These are phyloP conservation scores for Synanthedon andrenaeformis DNA, from an alignment of 2,888 invertebrate species.

Conservation along the genomic window DNA sequence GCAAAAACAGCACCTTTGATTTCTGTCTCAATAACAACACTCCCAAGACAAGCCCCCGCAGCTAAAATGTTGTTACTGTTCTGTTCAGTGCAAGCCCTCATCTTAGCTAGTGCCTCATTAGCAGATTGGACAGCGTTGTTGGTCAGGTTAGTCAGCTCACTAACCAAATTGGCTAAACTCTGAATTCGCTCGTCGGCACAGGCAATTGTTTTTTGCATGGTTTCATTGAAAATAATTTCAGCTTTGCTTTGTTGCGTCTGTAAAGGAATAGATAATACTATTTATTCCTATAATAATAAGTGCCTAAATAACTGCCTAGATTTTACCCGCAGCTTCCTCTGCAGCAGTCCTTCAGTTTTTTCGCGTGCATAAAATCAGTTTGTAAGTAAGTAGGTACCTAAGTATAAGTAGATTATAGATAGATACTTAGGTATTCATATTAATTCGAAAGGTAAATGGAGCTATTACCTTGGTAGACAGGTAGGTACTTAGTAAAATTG, in stretches of 20 bases:
- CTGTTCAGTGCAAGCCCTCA: constrained; percentile 35
- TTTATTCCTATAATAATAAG: no score
- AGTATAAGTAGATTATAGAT: no score
- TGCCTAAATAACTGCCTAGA: not conserved
- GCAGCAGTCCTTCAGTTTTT: no score
- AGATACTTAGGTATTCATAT: no score
- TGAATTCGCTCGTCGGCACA: constrained; percentile 38
- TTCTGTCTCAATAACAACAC: constrained; percentile 37
- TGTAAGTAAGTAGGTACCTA: no score
- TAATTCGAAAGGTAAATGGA: no score
- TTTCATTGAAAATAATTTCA: constrained; percentile 28
- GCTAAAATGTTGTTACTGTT: constrained; percentile 23
- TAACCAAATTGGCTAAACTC: constrained; percentile 27
- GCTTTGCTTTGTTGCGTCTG: constrained; percentile 34
- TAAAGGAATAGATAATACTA: constrained; percentile 4
- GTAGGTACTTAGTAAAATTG: no score
- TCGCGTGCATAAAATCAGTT: no score
- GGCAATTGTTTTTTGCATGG: constrained; percentile 21
- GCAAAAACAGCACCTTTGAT: constrained; percentile 28
- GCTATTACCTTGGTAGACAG: no score
- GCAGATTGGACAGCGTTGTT: constrained; percentile 26
- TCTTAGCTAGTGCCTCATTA: constrained; percentile 25
- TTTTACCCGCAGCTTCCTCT: not conserved
- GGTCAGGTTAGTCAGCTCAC: constrained; percentile 20
- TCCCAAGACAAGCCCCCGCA: constrained; percentile 37